These are phyloP conservation scores for Babylonia areolata DNA, from an alignment of 1,140 invertebrate genomes.

Conservation along the genomic window DNA sequence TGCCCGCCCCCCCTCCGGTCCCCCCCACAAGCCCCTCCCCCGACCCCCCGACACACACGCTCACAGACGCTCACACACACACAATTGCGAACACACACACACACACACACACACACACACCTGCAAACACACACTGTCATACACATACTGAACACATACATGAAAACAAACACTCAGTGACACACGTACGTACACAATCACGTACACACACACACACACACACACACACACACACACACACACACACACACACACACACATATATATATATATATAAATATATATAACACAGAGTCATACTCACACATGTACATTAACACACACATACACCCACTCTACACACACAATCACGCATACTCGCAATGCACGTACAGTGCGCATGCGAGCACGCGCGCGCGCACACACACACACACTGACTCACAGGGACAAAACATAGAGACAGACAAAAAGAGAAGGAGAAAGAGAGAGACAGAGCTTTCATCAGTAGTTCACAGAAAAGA, in stretches of 20 bases:
- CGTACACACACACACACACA: not conserved
- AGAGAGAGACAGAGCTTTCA: no score
- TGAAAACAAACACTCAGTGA: not conserved
- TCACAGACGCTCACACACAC: not conserved
- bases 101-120: not conserved
- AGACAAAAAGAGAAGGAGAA: no score
- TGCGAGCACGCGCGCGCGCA: no score
- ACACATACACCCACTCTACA: constrained; percentile 26
- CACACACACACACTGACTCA: no score
- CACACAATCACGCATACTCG: constrained; percentile 28
- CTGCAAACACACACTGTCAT: not conserved
- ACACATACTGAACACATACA: constrained; percentile 21
- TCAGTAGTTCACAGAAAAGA: no score
- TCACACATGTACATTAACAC: not conserved
- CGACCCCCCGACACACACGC: no score
- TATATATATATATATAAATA: not conserved
- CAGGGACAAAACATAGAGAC: no score
- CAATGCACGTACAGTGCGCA: no score
- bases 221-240: not conserved
- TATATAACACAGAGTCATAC: no score
- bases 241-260: not conserved
- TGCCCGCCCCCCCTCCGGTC: no score
- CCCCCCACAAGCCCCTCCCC: no score
- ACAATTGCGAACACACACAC: not conserved
- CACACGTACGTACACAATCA: constrained; percentile 10